Evolutionary conservation across 2,113 vertebrate species (phyloP).

Genomic region (Reinhardtius hippoglossoides): DNA sequence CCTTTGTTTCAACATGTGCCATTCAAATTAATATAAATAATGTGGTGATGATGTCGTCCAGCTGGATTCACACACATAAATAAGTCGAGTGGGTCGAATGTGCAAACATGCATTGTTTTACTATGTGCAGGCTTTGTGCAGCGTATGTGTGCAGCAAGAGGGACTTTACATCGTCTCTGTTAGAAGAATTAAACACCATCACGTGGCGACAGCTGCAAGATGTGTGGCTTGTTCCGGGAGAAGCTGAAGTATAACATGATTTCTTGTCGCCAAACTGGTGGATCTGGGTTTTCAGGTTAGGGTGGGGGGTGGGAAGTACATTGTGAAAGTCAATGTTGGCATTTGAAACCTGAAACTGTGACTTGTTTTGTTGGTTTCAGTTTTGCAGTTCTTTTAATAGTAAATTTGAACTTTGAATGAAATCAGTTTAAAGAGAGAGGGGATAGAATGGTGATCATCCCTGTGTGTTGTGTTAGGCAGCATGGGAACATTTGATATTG

Average conservation of each 20-base stretch:
- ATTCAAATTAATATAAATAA: slow-evolving; percentile 12
- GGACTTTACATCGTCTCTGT: not conserved
- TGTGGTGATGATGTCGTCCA: not conserved
- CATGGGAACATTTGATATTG: no score
- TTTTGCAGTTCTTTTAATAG: not conserved
- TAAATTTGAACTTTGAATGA: not conserved
- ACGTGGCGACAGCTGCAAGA: not conserved
- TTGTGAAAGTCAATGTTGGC: not conserved
- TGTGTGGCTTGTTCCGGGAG: not conserved
- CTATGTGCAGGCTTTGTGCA: not conserved
- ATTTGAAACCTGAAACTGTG: not conserved
- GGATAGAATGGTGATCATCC: not conserved
- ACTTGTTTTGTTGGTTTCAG: not conserved
- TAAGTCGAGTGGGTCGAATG: not conserved
- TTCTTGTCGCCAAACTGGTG: not conserved
- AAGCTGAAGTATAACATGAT: no score
- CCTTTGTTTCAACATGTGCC: slow-evolving; percentile 10
- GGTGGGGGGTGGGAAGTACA: not conserved
- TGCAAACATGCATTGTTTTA: not conserved
- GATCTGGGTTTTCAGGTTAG: not conserved
- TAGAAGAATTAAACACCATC: not conserved
- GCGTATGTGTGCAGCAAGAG: not conserved
- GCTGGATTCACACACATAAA: not conserved
- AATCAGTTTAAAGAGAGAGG: not conserved
- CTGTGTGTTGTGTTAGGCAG: not conserved